Evolutionary conservation across 1,140 invertebrate species (phyloP).

Genomic region (Drosophila virilis): DNA sequence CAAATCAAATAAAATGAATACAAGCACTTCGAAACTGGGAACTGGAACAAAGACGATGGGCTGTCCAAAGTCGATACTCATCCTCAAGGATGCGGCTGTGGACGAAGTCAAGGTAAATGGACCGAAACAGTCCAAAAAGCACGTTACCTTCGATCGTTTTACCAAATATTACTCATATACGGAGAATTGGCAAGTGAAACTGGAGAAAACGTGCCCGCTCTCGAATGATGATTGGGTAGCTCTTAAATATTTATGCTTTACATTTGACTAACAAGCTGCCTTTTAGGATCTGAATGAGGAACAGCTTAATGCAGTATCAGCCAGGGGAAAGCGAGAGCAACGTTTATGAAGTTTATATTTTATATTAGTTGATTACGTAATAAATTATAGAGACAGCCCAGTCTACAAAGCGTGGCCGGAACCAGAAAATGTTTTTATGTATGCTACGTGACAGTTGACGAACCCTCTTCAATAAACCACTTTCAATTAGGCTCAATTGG

Average conservation of each 20-base stretch:
- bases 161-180: slow-evolving; percentile 38
- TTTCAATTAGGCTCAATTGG: too few species aligned
- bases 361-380: slow-evolving; percentile 24
- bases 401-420: slow-evolving; percentile 17
- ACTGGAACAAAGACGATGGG: too few species aligned
- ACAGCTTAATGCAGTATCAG: not conserved
- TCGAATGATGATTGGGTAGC: slow-evolving; percentile 21
- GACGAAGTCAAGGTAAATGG: not conserved
- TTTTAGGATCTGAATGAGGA: not conserved
- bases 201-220: not conserved
- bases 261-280: not conserved
- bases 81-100: not conserved
- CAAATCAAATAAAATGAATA: slow-evolving; percentile 1
- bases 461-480: not conserved
- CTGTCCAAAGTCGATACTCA: slow-evolving; percentile 30
- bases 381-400: not conserved
- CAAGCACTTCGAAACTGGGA: not conserved
- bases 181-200: slow-evolving; percentile 7
- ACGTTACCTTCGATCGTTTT: slow-evolving; percentile 45
- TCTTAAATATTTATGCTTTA: not conserved
- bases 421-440: slow-evolving; percentile 34
- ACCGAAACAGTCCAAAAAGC: slow-evolving; percentile 20
- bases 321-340: not conserved
- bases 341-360: not conserved
- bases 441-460: slow-evolving; percentile 34